These are phyloP conservation scores for Acleris emargana DNA, from an alignment of 2,888 invertebrate genomes.

Conservation along the genomic window DNA sequence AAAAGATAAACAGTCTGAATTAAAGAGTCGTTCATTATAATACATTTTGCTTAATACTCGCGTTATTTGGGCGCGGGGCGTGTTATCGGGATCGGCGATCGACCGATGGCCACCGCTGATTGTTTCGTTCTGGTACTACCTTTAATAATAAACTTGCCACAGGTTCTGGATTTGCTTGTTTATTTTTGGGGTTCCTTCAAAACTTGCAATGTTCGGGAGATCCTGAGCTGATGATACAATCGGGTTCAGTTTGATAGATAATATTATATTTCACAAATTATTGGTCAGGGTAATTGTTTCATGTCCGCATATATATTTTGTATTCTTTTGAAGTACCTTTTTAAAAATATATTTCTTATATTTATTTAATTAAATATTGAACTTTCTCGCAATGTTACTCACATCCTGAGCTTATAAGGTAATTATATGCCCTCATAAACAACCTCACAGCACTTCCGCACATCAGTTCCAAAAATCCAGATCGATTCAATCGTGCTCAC, in stretches of 20 bases:
- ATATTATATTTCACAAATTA: no score
- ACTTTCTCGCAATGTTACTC: background rate
- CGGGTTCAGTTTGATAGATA: no score
- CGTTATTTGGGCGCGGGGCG: constrained; percentile 68
- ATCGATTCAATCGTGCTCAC: constrained; percentile 76
- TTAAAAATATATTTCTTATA: no score
- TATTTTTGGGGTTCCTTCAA: constrained; percentile 32
- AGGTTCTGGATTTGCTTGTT: constrained; percentile 41
- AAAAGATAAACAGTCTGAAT: constrained; percentile 81
- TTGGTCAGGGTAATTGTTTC: no score
- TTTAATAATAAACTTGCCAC: constrained; percentile 44
- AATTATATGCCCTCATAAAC: constrained; percentile 20
- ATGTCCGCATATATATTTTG: no score
- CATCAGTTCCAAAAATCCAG: constrained; percentile 53
- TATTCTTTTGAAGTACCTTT: no score
- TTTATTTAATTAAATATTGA: background rate
- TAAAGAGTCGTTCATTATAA: constrained; percentile 78
- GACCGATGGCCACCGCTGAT: constrained; percentile 65
- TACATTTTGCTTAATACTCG: constrained; percentile 75
- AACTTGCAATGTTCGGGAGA: constrained; percentile 3
- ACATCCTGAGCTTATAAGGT: background rate
- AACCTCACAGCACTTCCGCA: constrained; percentile 50
- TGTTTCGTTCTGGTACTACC: constrained; percentile 59
- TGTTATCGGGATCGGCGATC: constrained; percentile 68
- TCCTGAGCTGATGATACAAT: no score